Conservation (phyloP, 2,888 invertebrate species). For the Clistopyga incitator region DNA sequence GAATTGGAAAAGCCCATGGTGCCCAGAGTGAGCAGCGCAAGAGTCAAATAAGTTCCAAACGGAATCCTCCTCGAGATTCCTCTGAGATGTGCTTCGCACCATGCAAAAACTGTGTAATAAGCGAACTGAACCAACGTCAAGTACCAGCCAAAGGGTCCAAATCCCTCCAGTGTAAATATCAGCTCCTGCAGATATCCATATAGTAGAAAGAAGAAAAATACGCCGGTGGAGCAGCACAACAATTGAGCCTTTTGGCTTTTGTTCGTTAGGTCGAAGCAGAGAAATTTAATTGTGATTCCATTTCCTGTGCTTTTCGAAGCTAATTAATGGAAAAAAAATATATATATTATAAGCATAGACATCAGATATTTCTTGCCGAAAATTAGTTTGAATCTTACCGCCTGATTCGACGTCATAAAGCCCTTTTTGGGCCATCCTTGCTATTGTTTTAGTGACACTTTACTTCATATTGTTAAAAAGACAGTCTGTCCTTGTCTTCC, state of each 20-base stretch:
- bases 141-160: constrained; percentile 96
- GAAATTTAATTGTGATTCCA: constrained; percentile 85
- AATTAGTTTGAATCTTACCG: background rate
- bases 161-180: constrained; percentile 95
- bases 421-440: constrained; percentile 7
- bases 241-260: constrained; percentile 90
- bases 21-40: constrained; percentile 95
- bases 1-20: constrained; percentile 99
- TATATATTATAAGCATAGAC: background rate
- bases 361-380: background rate
- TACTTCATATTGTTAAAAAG: constrained; percentile 4
- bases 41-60: constrained; percentile 90
- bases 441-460: background rate
- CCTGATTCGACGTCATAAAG: background rate
- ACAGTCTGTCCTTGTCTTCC: background rate
- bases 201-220: constrained; percentile 94
- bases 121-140: constrained; percentile 96
- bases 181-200: constrained; percentile 96
- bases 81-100: constrained; percentile 89
- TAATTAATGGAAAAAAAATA: background rate
- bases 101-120: constrained; percentile 93
- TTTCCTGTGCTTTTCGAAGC: constrained; percentile 6
- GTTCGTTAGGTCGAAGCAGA: constrained; percentile 90
- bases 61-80: constrained; percentile 91
- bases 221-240: constrained; percentile 90